Evolutionary conservation across 1,140 invertebrate species (phyloP), one percentile per base, ranked within the genome.

Genomic region (Eubasilissa regina): DNA sequence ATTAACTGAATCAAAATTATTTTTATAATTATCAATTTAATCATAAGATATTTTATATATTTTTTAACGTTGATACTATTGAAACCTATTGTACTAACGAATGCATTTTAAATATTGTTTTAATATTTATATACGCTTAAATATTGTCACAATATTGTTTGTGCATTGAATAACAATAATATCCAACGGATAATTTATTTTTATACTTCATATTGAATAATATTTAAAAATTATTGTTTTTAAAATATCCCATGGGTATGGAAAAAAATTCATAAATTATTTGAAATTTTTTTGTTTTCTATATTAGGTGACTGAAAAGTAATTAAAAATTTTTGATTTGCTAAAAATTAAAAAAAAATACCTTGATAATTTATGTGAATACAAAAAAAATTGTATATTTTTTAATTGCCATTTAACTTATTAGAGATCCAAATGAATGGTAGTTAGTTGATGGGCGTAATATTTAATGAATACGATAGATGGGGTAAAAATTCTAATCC

Each of bases 41-140:
- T n/a, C n/a, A n/a, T n/a, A 25, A 21, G 19, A 17, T 4, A 60
- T 62, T 62, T 21, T 56, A 15, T 62, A 13, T 62, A 35, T 21
- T 25, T 8, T 44, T 66, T 66, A 19, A 66, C 43, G 62, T 66
- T 47, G 62, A 43, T 66, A 66, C 62, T 66, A 44, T 11, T 45
- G 62, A 13, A 66, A 66, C 62, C 12, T 21, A 25, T n/a, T 76
- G 74, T 62, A 64, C 74, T 53, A 35, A 48, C 56, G 19, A 75
- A 60, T 75, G 55, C 45, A 45, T 17, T n/a, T 11, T 4, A 51
- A 17, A 51, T 53, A 75, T 53, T 55, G 53, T 9, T 17, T 35
- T 21, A 11, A 4, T 21, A 21, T 62, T 62, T 10, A n/a, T n/a
- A n/a, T 12, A 62, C 9, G 45, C 45, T 44, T 43, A 15, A n/a